Base-by-base conservation (phyloP, 1,140 invertebrate genomes). In the Achroia grisella region DNA sequence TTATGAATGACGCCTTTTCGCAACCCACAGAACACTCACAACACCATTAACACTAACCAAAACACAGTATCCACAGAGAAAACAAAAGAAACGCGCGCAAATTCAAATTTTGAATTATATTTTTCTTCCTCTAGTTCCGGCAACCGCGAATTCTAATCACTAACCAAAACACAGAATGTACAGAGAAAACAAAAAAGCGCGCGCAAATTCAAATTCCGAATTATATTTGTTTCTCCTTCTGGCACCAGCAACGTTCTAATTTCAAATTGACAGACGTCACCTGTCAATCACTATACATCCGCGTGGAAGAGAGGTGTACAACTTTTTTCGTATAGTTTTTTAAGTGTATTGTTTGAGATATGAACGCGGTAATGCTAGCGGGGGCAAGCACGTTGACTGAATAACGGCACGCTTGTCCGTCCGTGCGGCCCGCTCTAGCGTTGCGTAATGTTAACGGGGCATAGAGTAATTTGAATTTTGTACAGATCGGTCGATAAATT, bases 371-470 rank as follows among this genome's bases (percentile, higher is more conserved):
- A 56, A 58, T 55, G 17, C 17, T 54, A 55, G 56, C 49, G 56
- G 61, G 54, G 57, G 44, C 67, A 59, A 53, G 45, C 56, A 69
- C 70, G 65, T 61, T 74, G 71, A 74, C 65, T 71, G 75, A 74
- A 54, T 74, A 72, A 70, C 67, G 71, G 66, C 55, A 39, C 47
- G 71, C 48, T 53, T 56, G 70, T 58, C 62, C 47, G 65, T 68
- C 56, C 51, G 70, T 73, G 59, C 67, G 63, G 62, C 65, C 41
- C 69, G 57, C 67, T 71, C 65, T 62, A 56, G 54, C 55, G 57
- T 79, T 78, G 72, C 70, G 71, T 73, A 79, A 79, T 64, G 39
- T 55, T 81, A 79, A 76, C 71, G 78, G 72, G 60, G 62, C 68
- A 71, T 72, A 76, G 73, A 79, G 71, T 77, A 77, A 66, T 53